phyloP scores from a whole-genome alignment of 1,140 invertebrate species.

The Gryon sp. region DNA sequence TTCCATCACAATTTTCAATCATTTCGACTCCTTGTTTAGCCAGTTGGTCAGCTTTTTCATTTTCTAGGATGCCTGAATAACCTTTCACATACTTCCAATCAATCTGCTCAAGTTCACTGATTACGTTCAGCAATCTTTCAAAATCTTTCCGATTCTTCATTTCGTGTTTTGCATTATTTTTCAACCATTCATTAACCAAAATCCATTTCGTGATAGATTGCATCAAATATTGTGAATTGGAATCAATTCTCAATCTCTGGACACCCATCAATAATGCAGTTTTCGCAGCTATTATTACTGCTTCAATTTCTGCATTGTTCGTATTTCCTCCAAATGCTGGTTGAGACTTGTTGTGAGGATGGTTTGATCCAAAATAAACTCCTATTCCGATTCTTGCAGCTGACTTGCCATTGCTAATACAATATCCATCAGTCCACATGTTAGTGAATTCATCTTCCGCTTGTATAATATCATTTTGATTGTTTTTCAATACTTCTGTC shows the following conservation, averaged over 20 bases:
- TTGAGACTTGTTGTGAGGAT: slow-evolving; percentile 1
- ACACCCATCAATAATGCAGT: not conserved
- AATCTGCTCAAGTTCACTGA: not conserved
- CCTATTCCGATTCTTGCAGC: not conserved
- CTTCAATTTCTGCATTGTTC: slow-evolving; percentile 10
- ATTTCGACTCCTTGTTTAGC: not conserved
- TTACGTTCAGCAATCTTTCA: not conserved
- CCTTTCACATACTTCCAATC: not conserved
- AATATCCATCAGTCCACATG: slow-evolving; percentile 5
- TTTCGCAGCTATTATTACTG: not conserved
- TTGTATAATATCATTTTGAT: not conserved
- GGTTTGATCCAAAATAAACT: not conserved
- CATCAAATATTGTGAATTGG: slow-evolving; percentile 10
- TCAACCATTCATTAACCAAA: not conserved
- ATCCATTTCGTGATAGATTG: slow-evolving; percentile 2
- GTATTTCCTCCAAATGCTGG: not conserved
- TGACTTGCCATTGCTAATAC: not conserved
- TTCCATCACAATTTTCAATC: not conserved
- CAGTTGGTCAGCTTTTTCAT: not conserved
- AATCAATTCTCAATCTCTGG: slow-evolving; percentile 3
- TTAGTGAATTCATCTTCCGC: not conserved
- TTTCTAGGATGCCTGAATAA: not conserved
- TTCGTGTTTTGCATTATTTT: not conserved
- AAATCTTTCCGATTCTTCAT: not conserved
- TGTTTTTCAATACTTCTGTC: not conserved